Base-by-base conservation (phyloP, 2,113 vertebrate species). In the Ciconia maguari region DNA sequence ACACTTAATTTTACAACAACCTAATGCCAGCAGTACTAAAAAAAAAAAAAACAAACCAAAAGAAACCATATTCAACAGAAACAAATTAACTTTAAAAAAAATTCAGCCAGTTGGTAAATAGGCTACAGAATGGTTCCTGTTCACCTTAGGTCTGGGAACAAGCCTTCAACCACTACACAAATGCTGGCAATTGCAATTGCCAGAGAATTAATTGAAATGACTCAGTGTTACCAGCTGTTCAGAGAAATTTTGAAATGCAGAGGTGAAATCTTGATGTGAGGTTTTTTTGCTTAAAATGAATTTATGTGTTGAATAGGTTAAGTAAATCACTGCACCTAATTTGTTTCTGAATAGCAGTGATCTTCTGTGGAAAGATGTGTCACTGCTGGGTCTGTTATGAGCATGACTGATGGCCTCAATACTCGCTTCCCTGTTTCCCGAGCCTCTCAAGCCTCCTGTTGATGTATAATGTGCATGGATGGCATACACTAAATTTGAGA, bases 11-110 rank as follows among this genome's bases (percentile, higher is more conserved):
- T 83, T 36, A 60, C 58, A 76, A 61, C 30, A 52, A 17, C 41
- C 13, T 64, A 48, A 52, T 60, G 36, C 19, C 30, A 85, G 16
- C 25, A 90, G 46, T 74, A 54, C 24, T 69, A 18, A 14, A 42
- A n/a, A 21, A 9, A 18, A 14, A 42, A n/a, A 21, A 9, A 1
- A 0, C 16, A 57, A 62, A 22, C 32, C 20, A n/a, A 36, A n/a
- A 6, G 19, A 72, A 86, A 54, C 64, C 0, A 16, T 17, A 54
- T 34, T 85, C 18, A 65, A 21, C 44, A 90, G 82, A 71, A 90
- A 61, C 22, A 94, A 85, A 61, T 58, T 42, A 86, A 64, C 72
- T 38, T 65, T 0, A n/a, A 90, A 87, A 87, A 38, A 64, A 85
- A 65, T 22, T 34, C 52, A 65, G 6, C 57, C 27, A 16, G 26